These are phyloP conservation scores for Papilio dardanus DNA, from an alignment of 1,140 invertebrate genomes.

Conservation along the genomic window DNA sequence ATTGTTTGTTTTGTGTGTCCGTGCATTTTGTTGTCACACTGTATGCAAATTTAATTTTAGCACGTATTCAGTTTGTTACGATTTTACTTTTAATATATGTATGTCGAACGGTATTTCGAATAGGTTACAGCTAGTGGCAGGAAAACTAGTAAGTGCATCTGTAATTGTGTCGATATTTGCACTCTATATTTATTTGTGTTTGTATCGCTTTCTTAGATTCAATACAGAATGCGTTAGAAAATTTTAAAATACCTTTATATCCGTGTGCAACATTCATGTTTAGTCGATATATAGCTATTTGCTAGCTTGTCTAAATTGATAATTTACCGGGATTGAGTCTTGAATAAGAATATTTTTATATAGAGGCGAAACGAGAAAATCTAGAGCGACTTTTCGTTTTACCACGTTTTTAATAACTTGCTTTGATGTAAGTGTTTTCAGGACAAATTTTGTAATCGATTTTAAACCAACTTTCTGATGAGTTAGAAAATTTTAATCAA, in stretches of 20 bases:
- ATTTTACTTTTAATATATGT: no score
- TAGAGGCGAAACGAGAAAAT: background rate
- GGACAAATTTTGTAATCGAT: constrained; percentile 11
- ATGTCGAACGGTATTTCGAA: background rate
- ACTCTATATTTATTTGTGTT: background rate
- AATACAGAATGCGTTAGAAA: background rate
- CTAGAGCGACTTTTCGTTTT: background rate
- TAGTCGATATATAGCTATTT: background rate
- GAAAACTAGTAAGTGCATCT: constrained; percentile 14
- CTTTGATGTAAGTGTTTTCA: constrained; percentile 11
- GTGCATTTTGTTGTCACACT: background rate
- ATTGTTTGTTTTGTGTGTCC: background rate
- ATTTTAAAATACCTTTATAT: background rate
- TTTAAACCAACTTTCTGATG: constrained; percentile 10
- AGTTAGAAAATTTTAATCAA: constrained; percentile 22
- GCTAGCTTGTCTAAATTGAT: background rate
- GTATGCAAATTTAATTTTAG: no score
- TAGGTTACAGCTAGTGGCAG: background rate
- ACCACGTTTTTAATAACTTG: background rate
- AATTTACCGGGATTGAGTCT: no score
- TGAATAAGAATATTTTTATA: background rate
- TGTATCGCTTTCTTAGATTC: background rate
- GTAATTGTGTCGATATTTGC: constrained; percentile 19
- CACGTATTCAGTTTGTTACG: no score
- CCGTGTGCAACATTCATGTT: background rate